These are phyloP conservation scores for Chaetodon trifascialis DNA, from an alignment of 2,113 vertebrate genomes.

Conservation along the genomic window DNA sequence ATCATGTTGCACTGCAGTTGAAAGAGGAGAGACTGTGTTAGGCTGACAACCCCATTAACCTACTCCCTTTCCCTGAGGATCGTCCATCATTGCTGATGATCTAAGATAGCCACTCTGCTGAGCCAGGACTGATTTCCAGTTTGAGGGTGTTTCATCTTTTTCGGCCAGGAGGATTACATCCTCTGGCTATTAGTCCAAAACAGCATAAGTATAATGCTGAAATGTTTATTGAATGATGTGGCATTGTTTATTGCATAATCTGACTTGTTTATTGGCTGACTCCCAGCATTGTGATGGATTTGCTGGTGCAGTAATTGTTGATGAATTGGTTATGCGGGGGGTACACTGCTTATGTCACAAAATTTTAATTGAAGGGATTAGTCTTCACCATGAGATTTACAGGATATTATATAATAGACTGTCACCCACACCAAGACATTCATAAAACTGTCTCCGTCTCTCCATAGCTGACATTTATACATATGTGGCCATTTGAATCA, in stretches of 20 bases:
- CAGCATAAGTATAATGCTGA: conserved; percentile 25
- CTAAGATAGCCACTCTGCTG: conserved; percentile 4
- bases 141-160: conserved; percentile 62
- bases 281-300: conserved; percentile 26
- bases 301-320: neutral
- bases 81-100: conserved; percentile 56
- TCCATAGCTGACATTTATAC: neutral
- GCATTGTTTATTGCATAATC: conserved; percentile 56
- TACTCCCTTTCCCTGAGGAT: conserved; percentile 47
- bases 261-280: conserved; percentile 52
- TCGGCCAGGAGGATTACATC: conserved; percentile 44
- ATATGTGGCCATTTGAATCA: neutral
- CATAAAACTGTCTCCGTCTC: neutral
- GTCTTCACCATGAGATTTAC: neutral
- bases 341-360: conserved; percentile 1
- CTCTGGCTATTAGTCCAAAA: conserved; percentile 19
- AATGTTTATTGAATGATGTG: conserved; percentile 53
- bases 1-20: conserved; percentile 17
- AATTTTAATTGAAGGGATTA: conserved; percentile 8
- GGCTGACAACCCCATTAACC: conserved; percentile 53
- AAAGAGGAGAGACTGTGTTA: conserved; percentile 28
- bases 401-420: neutral
- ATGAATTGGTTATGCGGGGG: neutral
- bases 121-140: conserved; percentile 57
- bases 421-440: neutral